These are phyloP conservation scores for Phenacoccus solenopsis DNA, from an alignment of 1,140 invertebrate genomes.

Conservation along the genomic window DNA sequence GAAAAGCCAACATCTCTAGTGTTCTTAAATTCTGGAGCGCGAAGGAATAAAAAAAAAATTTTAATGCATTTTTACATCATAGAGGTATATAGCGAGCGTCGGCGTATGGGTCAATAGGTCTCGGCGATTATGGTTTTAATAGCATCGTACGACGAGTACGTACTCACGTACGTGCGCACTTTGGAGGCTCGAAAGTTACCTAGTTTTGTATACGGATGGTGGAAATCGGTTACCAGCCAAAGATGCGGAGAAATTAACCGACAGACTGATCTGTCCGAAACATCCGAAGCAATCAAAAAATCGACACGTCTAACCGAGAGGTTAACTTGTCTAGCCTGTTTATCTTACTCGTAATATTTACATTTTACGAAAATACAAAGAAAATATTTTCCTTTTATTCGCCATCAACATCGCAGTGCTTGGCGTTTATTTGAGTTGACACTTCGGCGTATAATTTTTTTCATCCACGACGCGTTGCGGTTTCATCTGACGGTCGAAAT, in stretches of 20 bases:
- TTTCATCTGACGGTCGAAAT: too few relatives aligned
- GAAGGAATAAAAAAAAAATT: not conserved
- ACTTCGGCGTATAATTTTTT: not conserved
- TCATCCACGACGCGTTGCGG: not conserved
- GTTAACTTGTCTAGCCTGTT: slow-evolving; percentile 1
- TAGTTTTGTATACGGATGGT: not conserved
- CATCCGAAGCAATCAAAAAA: not conserved
- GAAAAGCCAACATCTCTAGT: not conserved
- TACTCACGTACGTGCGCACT: too few relatives aligned
- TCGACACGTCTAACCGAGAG: not conserved
- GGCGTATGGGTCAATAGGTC: too few relatives aligned
- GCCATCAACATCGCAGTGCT: not conserved
- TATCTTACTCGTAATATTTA: not conserved
- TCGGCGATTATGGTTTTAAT: too few relatives aligned
- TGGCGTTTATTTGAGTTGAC: not conserved
- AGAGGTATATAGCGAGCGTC: too few relatives aligned
- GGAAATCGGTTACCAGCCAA: too few relatives aligned
- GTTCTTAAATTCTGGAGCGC: not conserved
- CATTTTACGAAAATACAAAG: not conserved
- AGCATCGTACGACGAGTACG: too few relatives aligned
- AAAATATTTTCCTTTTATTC: not conserved
- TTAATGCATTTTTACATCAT: not conserved
- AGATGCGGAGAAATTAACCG: not conserved
- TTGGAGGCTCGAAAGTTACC: too few relatives aligned
- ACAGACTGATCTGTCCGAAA: not conserved